These are phyloP conservation scores for Anhinga rufa DNA, from an alignment of 2,113 vertebrate species.

Conservation along the genomic window DNA sequence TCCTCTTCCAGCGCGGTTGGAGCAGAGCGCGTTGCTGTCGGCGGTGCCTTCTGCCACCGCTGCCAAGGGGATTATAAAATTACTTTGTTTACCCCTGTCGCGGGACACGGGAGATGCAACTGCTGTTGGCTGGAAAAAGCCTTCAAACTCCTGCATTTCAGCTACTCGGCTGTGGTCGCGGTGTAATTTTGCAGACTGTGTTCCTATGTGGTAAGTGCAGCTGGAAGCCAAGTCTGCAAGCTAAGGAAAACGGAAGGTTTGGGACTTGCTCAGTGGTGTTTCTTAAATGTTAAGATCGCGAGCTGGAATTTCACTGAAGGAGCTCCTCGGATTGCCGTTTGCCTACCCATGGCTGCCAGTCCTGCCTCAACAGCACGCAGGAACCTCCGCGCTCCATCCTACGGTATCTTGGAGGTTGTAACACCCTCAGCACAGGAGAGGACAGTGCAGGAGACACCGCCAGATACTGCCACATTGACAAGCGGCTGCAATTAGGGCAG, in stretches of 20 bases:
- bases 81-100: background rate
- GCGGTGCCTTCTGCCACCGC: background rate
- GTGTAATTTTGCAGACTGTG: background rate
- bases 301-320: background rate
- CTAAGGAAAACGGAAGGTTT: background rate
- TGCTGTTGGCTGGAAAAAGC: background rate
- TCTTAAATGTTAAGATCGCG: background rate
- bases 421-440: background rate
- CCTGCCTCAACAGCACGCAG: rapidly evolving
- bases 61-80: background rate
- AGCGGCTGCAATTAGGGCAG: background rate
- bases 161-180: background rate
- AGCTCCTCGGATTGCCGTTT: background rate
- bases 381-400: background rate
- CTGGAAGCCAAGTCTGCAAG: background rate
- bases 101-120: background rate
- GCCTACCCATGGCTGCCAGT: background rate
- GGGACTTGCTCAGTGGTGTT: background rate
- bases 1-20: background rate
- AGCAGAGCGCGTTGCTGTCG: background rate
- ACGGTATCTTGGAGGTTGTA: rapidly evolving
- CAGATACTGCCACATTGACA: background rate
- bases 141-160: background rate
- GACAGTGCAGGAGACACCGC: background rate
- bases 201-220: background rate